Evolutionary conservation across 1,140 invertebrate species (phyloP).

Genomic region (Chelonus insularis): DNA sequence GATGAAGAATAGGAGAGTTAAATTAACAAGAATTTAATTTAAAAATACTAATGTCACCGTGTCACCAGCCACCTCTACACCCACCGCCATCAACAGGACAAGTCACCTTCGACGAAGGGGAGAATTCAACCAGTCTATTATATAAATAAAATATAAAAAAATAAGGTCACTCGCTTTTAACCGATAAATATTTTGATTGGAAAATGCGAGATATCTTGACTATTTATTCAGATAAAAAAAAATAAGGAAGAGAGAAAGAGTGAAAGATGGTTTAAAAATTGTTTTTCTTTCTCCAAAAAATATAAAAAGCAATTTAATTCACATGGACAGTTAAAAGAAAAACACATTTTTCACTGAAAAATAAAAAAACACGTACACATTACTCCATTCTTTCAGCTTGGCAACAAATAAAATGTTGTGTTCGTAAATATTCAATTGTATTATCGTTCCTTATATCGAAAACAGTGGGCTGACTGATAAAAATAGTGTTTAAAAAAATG

Average conservation of each 20-base stretch:
- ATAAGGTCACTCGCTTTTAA: conserved; percentile 17
- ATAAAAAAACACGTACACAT: conserved; percentile 29
- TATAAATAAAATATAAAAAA: too few relatives aligned
- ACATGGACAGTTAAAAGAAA: background rate
- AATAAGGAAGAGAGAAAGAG: too few relatives aligned
- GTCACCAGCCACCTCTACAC: conserved; percentile 38
- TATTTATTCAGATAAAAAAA: too few relatives aligned
- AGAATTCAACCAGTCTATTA: background rate
- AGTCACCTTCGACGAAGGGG: conserved; percentile 6
- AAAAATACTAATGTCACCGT: conserved; percentile 27
- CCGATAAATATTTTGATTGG: too few relatives aligned
- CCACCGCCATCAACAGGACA: conserved; percentile 33
- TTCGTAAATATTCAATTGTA: conserved; percentile 59
- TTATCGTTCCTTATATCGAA: conserved; percentile 61
- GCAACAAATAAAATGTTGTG: conserved; percentile 49
- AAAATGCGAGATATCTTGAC: too few relatives aligned
- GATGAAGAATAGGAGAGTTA: conserved; percentile 52
- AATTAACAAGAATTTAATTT: conserved; percentile 19
- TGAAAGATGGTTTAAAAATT: too few relatives aligned
- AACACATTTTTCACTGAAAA: conserved; percentile 1
- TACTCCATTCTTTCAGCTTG: conserved; percentile 38
- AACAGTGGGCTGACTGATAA: conserved; percentile 57
- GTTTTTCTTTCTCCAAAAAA: too few relatives aligned
- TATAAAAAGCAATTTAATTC: background rate
- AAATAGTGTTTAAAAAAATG: conserved; percentile 49